Base-by-base conservation (phyloP, 1,140 invertebrate genomes). In the Danaus melanippus region DNA sequence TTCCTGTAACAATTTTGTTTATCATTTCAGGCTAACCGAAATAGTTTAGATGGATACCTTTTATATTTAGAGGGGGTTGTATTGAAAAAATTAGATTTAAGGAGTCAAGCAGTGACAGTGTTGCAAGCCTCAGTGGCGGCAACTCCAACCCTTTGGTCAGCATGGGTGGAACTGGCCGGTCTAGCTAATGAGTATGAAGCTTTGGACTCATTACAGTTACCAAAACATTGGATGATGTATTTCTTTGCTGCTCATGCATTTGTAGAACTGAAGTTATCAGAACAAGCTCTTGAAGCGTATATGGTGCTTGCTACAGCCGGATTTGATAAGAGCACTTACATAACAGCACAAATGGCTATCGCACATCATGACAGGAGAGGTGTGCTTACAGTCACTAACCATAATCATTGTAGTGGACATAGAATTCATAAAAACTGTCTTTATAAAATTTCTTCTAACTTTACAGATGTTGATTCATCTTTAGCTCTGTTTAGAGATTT, bases 181-280 rank as follows among this genome's bases (percentile, higher is more conserved):
- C 84, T 98, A 0, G 93, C 98, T 17, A 92, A 92, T 61, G 95
- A 97, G 69, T 92, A 92, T 76, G 93, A 90, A 60, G 89, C 89
- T 41, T 67, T 97, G 41, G 87, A 92, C 54, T 89, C 89, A 9
- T 68, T 96, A 8, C 84, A 89, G 42, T 76, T 98, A 21, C 96
- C 96, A 0, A 90, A 93, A 71, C 96, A 97, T 86, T 99, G 97
- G 97, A 96, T 99, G 88, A 95, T 95, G 79, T 90, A 96, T 56
- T 96, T 99, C 69, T 99, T 99, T 79, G 85, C 94, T 57, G 97
- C 93, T 5, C 94, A 97, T 76, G 93, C 95, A 42, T 97, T 95
- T 87, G 89, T 98, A 46, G 96, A 98, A 77, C 86, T 97, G 47
- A 95, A 98, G 67, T 87, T 96, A 21, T 94, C 96, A 70, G 96